Evolutionary conservation across 2,888 invertebrate genomes (phyloP), one percentile per base, ranked within the genome.

Genomic region (Eulithis prunata): DNA sequence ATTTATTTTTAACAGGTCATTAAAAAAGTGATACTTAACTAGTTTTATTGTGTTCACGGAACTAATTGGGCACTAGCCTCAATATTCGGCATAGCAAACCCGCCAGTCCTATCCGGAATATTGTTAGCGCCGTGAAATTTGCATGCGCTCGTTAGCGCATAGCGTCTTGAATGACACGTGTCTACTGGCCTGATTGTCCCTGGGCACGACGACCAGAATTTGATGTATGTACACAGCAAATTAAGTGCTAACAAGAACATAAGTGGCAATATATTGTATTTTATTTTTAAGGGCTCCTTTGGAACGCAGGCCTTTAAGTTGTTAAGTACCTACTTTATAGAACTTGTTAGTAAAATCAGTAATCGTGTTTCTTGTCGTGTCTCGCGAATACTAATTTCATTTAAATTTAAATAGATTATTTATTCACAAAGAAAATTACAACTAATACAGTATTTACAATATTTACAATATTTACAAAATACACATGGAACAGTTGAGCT

Each of bases 111-210:
- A 73, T 78, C 81, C 76, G 75, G 85, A 82, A 88, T 86, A 89
- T 91, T 89, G 91, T 91, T 89, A 89, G 87, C 78, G 78, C 78
- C 72, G 79, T 79, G 78, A 79, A 83, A 92, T 93, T 93, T 93
- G 92, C 92, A 93, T 93, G 87, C 80, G 87, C 92, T 93, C 88
- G 92, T 93, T 93, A 93, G 89, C 86, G 91, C 91, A 88, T 86
- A 82, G 89, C 88, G 78, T 68, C 72, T 75, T 83, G 88, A 89
- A 84, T 85, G 92, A 90, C 91, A 82, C 82, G 80, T 85, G 89
- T 90, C 90, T 70, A 72, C 73, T 70, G 75, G 69, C 73, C 82
- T 83, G 88, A 89, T 88, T 89, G 89, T 89, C 56, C 81, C 14
- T 53, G 1, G 14, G 21, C 78, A 71, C 80, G 75, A 69, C 36